Evolutionary conservation across 2,797 vertebrate genomes (phyloP).

Genomic region (Clarias pachynema): DNA sequence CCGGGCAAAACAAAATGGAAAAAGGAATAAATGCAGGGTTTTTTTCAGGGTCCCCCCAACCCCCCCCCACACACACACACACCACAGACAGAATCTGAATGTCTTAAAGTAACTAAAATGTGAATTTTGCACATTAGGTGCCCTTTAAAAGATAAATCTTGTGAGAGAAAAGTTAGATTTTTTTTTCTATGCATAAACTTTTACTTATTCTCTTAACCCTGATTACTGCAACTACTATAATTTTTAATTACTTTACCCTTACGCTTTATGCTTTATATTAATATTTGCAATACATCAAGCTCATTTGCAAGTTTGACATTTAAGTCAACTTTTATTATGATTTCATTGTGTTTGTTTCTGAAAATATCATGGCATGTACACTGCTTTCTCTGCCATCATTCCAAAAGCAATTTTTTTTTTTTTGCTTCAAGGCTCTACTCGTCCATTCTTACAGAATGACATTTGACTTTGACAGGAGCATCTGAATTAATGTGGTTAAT

Average conservation of each 20-base stretch:
- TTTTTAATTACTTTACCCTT: too few species aligned
- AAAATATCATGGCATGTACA: slow-evolving; percentile 8
- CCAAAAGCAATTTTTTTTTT: not conserved
- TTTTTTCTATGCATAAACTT: not conserved
- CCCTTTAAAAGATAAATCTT: not conserved
- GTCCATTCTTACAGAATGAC: slow-evolving; percentile 64
- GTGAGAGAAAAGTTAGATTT: not conserved
- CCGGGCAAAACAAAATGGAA: too few species aligned
- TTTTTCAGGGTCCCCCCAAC: too few species aligned
- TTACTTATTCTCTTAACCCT: not conserved
- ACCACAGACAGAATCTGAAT: too few species aligned
- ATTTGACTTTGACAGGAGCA: slow-evolving; percentile 70
- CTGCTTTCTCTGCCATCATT: not conserved
- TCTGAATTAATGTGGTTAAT: slow-evolving; percentile 82
- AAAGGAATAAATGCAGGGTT: too few species aligned
- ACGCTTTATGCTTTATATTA: not conserved
- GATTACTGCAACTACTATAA: not conserved
- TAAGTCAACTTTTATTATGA: not conserved
- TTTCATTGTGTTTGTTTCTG: not conserved
- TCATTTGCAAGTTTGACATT: not conserved
- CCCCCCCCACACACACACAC: too few species aligned
- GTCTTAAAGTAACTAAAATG: too few species aligned
- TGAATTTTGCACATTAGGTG: too few species aligned
- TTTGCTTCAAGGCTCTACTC: slow-evolving; percentile 6
- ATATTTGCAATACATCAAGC: not conserved